phyloP scores from a whole-genome alignment of 2,113 vertebrate species.

The Fregata magnificens region DNA sequence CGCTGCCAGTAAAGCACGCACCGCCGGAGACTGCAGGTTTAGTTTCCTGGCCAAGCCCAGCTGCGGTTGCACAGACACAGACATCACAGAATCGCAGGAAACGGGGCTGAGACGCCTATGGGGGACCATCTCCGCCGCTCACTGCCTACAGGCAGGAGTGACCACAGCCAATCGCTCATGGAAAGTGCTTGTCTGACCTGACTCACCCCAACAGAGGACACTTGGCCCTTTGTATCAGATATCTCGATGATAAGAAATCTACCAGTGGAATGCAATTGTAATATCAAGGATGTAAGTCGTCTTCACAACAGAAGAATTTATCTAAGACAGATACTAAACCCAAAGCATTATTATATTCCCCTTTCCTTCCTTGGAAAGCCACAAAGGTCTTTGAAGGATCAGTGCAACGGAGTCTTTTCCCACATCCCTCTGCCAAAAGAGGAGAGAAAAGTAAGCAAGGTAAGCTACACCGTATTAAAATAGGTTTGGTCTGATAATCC shows the following conservation, averaged over 20 bases:
- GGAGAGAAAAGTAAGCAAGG: background rate
- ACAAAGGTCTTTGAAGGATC: background rate
- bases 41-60: background rate
- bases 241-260: background rate
- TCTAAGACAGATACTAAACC: background rate
- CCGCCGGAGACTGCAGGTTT: background rate
- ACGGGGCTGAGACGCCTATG: background rate
- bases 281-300: background rate
- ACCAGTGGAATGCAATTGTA: background rate
- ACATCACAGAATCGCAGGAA: background rate
- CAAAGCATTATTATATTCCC: background rate
- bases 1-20: fast-evolving
- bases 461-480: background rate
- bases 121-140: background rate
- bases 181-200: background rate
- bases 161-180: background rate
- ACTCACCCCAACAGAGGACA: background rate
- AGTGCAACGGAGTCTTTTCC: background rate
- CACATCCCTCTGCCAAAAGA: background rate
- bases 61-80: background rate
- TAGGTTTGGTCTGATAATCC: background rate
- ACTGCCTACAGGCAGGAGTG: background rate
- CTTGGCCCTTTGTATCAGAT: background rate
- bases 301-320: background rate
- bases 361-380: conserved; percentile 1